Evolutionary conservation across 2,797 vertebrate genomes (phyloP).

Genomic region (Neostethus bicornis): DNA sequence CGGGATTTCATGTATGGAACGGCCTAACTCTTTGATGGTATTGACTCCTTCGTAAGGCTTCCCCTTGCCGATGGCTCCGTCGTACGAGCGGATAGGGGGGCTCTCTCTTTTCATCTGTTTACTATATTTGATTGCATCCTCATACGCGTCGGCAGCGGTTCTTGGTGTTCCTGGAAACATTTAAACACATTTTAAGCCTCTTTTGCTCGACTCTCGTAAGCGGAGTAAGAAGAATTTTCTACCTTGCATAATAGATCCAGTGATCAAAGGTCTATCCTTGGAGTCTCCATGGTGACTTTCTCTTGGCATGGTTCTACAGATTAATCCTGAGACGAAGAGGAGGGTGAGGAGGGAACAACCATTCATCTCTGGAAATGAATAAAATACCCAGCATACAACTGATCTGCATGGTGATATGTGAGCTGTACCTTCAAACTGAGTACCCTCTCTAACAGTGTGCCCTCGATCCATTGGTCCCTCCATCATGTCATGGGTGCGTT

Average conservation of each 20-base stretch:
- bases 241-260: constrained; percentile 99
- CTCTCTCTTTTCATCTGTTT: constrained; percentile 98
- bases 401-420: not conserved
- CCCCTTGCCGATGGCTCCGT: constrained; percentile 95
- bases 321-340: constrained; percentile 83
- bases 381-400: not conserved
- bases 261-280: constrained; percentile 89
- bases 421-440: constrained; percentile 88
- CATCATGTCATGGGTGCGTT: constrained; percentile 95
- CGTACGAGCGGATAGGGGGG: constrained; percentile 91
- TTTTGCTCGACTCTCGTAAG: not conserved
- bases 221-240: constrained; percentile 19
- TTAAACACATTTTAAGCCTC: constrained; percentile 6
- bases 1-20: constrained; percentile 97
- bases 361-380: constrained; percentile 17
- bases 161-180: constrained; percentile 90
- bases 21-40: constrained; percentile 98
- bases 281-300: constrained; percentile 89
- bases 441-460: constrained; percentile 86
- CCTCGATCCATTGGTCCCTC: constrained; percentile 89
- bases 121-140: constrained; percentile 92
- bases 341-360: constrained; percentile 16
- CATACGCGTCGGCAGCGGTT: constrained; percentile 88
- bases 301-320: constrained; percentile 92
- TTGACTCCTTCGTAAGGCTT: constrained; percentile 95